Percentiles rank a stretch among this genome's conserved stretches.
Conservation (phyloP, 30 jellyfish, hydroid and myxozoan species). For the Cassiopea xamachana region DNA sequence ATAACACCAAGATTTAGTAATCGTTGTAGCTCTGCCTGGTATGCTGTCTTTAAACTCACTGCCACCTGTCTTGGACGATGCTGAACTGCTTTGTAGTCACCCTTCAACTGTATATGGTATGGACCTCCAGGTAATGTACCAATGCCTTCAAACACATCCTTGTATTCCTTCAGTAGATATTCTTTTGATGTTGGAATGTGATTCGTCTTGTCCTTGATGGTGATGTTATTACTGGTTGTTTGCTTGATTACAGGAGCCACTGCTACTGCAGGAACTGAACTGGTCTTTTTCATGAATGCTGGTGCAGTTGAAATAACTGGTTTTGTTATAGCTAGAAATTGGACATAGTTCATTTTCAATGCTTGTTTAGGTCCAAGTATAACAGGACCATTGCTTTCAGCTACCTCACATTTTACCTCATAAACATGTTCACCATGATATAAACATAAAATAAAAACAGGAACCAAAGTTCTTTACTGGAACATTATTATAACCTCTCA, state of each 20-base stretch:
- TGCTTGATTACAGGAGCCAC: conserved; percentile 16
- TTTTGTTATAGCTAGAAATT: neutral
- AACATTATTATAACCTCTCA: neutral
- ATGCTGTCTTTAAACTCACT: conserved; percentile 8
- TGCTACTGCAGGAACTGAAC: conserved; percentile 3
- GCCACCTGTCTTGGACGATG: conserved; percentile 64
- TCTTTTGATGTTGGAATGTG: neutral
- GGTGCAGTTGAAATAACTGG: conserved; percentile 12
- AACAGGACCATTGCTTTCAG: neutral
- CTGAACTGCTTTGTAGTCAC: conserved; percentile 30
- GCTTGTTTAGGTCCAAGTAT: neutral
- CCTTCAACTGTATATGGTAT: conserved; percentile 39
- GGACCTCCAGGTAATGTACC: conserved; percentile 33
- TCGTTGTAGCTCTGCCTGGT: conserved; percentile 55
- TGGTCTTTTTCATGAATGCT: conserved; percentile 1
- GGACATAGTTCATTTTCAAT: conserved; percentile 2
- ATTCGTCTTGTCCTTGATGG: neutral
- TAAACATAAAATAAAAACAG: neutral
- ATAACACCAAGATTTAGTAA: conserved; percentile 63
- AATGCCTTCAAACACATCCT: conserved; percentile 64
- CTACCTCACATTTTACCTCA: neutral
- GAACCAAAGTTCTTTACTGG: conserved; percentile 19
- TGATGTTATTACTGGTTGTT: neutral
- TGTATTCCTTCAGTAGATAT: conserved; percentile 32
- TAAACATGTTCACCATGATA: conserved; percentile 7